A percentile compares a stretch with the other conserved stretches of the same genome.
phyloP scores from a whole-genome alignment of 1,140 invertebrate species.

The Pseudomyrmex dendroicus region DNA sequence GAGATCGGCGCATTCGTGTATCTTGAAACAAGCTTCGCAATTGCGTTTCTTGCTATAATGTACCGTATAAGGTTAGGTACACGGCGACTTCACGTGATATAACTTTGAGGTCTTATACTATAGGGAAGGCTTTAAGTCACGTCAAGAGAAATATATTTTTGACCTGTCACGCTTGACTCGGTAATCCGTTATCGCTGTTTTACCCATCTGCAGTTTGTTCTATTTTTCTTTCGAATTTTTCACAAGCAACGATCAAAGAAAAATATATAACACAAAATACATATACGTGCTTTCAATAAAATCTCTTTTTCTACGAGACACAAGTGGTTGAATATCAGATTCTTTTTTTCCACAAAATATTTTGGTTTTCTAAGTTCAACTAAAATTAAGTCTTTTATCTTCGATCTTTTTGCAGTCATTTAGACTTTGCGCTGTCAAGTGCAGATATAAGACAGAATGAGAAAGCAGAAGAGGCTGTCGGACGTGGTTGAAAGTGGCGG shows the following conservation, averaged over 20 bases:
- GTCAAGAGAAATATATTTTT: slow-evolving; percentile 1
- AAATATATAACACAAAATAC: neutral
- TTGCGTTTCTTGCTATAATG: slow-evolving; percentile 19
- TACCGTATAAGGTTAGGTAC: neutral
- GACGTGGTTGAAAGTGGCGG: neutral
- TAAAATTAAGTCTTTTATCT: neutral
- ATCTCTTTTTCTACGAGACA: neutral
- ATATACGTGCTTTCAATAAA: no score
- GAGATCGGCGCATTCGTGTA: neutral
- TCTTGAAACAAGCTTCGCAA: neutral
- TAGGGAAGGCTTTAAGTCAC: neutral
- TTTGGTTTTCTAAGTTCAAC: no score
- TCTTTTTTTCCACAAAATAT: neutral
- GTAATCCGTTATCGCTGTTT: slow-evolving; percentile 21
- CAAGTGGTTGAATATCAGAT: neutral
- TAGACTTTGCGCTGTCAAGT: neutral
- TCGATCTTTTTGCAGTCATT: neutral
- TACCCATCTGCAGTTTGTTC: neutral
- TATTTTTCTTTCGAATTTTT: neutral
- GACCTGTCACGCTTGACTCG: neutral
- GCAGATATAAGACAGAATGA: neutral
- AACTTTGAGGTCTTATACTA: neutral
- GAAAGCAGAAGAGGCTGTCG: neutral
- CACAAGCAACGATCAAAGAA: no score
- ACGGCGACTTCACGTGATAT: neutral